These are phyloP conservation scores for Lochmaea capreae DNA, from an alignment of 2,888 invertebrate species.

Conservation along the genomic window DNA sequence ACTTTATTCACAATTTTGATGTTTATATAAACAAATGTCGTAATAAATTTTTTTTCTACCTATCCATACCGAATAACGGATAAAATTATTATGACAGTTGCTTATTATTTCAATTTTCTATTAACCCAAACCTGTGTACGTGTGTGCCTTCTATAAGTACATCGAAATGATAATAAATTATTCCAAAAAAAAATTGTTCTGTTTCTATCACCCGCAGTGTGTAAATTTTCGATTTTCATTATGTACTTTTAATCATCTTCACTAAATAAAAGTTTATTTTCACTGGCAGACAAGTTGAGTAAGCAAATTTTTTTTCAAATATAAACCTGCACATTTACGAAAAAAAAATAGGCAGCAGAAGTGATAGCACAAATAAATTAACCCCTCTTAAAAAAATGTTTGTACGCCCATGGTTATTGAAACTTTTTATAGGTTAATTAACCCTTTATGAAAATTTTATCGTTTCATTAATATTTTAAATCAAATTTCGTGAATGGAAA, in stretches of 20 bases:
- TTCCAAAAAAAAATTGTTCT: neutral
- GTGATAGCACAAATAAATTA: no score
- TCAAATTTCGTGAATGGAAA: no score
- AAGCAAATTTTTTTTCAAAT: neutral
- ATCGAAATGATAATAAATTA: neutral
- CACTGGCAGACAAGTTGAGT: no score
- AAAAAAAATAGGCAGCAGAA: no score
- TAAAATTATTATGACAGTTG: neutral
- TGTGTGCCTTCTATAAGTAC: neutral
- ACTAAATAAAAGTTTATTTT: no score
- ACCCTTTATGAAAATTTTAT: no score
- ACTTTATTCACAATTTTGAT: neutral
- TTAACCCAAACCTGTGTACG: neutral
- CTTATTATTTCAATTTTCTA: constrained; percentile 1
- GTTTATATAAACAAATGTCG: neutral
- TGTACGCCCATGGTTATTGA: no score
- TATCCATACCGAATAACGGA: neutral
- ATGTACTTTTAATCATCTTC: neutral
- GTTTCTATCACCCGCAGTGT: neutral
- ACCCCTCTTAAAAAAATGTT: no score
- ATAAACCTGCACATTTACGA: no score
- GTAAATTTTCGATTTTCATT: neutral
- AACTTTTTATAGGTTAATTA: no score
- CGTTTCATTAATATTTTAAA: no score
- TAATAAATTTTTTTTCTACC: neutral